Conservation (phyloP, 2,888 invertebrate genomes). For the Macrosiphum euphorbiae region DNA sequence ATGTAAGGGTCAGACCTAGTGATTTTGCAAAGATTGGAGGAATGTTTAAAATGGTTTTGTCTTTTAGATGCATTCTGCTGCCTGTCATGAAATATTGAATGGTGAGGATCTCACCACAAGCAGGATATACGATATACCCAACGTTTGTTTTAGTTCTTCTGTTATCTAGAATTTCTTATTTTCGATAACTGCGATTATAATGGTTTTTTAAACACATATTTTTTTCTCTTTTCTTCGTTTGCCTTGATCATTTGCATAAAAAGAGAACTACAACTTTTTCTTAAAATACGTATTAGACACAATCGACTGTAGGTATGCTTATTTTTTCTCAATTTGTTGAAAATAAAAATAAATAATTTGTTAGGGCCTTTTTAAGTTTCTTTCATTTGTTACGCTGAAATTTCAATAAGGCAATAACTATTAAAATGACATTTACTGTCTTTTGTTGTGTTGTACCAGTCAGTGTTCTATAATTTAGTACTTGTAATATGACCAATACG, state of each 20-base stretch:
- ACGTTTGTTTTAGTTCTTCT: background rate
- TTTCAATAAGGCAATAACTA: background rate
- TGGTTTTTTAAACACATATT: background rate
- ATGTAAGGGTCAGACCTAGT: background rate
- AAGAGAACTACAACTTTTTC: background rate
- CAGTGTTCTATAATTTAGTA: conserved; percentile 18
- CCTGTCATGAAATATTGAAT: background rate
- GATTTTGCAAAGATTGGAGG: background rate
- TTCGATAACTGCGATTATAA: background rate
- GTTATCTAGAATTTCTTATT: background rate
- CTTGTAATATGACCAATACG: background rate
- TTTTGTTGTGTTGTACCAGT: conserved; percentile 9
- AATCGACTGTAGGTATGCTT: background rate
- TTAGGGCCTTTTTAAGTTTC: background rate
- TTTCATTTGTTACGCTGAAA: conserved; percentile 23
- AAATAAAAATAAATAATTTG: background rate
- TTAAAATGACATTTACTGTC: background rate
- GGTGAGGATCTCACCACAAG: background rate
- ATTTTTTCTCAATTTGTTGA: background rate
- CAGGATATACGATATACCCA: background rate
- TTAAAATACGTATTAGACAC: background rate
- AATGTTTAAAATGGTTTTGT: background rate
- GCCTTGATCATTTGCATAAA: background rate
- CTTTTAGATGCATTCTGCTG: background rate
- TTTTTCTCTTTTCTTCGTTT: background rate